Conservation (phyloP, 2,113 vertebrate species). For the Brachyistius frenatus region DNA sequence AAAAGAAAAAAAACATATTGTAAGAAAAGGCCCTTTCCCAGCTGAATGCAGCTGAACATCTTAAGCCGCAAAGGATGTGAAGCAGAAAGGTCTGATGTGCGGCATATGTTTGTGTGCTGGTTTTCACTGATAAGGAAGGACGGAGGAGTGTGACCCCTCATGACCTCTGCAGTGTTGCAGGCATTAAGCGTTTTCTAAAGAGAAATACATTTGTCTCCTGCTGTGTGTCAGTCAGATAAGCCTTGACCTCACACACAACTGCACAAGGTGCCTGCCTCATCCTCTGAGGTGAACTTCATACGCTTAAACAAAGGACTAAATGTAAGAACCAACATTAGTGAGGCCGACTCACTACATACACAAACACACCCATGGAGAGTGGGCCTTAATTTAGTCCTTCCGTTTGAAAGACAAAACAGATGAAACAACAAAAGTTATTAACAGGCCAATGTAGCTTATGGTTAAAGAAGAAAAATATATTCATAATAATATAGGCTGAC, state of each 20-base stretch:
- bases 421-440: neutral
- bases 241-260: conserved; percentile 56
- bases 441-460: neutral
- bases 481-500: too few relatives aligned
- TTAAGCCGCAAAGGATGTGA: conserved; percentile 10
- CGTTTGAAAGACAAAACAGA: neutral
- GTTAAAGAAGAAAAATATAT: too few relatives aligned
- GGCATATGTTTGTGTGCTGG: conserved; percentile 11
- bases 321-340: conserved; percentile 30
- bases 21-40: too few relatives aligned
- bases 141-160: conserved; percentile 48
- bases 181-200: conserved; percentile 57
- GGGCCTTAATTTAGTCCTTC: neutral
- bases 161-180: conserved; percentile 59
- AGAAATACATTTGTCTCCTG: conserved; percentile 67
- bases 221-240: conserved; percentile 65
- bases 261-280: conserved; percentile 43
- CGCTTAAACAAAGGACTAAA: conserved; percentile 40
- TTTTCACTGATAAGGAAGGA: conserved; percentile 65
- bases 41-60: conserved; percentile 9
- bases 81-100: conserved; percentile 49
- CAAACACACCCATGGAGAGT: neutral
- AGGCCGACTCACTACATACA: neutral
- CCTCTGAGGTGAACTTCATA: conserved; percentile 37
- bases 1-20: neutral